These are phyloP conservation scores for Psophia crepitans DNA, from an alignment of 2,113 vertebrate species.

Conservation along the genomic window DNA sequence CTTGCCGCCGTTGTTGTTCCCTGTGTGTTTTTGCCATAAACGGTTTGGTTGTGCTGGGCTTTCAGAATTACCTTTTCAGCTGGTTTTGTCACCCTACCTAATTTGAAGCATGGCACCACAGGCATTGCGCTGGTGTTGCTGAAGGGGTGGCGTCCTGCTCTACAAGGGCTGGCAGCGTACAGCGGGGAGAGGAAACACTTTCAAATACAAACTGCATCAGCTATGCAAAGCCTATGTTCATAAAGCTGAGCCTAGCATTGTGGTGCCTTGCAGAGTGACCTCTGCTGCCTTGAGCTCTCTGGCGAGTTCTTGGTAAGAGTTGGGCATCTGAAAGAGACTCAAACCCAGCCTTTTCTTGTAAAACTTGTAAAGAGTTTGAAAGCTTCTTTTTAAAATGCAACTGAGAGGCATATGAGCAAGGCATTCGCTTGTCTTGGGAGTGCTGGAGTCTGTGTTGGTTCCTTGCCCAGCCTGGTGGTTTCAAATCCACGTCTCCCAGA, in stretches of 20 bases:
- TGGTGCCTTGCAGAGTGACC: neutral
- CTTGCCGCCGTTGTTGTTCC: neutral
- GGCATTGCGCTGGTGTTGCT: neutral
- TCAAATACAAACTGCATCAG: neutral
- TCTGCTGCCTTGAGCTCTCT: neutral
- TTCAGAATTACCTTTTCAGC: neutral
- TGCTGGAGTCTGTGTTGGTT: accelerated
- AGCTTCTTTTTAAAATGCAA: neutral
- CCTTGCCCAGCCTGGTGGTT: accelerated
- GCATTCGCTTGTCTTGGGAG: accelerated
- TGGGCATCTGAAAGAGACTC: neutral
- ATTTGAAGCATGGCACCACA: neutral
- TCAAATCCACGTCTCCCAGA: accelerated
- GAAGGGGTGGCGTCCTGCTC: neutral
- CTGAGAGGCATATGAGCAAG: neutral
- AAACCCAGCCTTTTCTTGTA: neutral
- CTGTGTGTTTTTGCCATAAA: neutral
- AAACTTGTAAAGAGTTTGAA: too few relatives aligned
- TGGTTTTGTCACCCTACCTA: accelerated
- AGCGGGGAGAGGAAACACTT: neutral
- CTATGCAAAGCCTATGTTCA: neutral
- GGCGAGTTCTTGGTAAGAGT: neutral
- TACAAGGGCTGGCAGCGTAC: accelerated
- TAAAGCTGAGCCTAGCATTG: neutral
- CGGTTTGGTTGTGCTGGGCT: neutral